Conservation (phyloP, 2,113 vertebrate species). For the Mugil cephalus region DNA sequence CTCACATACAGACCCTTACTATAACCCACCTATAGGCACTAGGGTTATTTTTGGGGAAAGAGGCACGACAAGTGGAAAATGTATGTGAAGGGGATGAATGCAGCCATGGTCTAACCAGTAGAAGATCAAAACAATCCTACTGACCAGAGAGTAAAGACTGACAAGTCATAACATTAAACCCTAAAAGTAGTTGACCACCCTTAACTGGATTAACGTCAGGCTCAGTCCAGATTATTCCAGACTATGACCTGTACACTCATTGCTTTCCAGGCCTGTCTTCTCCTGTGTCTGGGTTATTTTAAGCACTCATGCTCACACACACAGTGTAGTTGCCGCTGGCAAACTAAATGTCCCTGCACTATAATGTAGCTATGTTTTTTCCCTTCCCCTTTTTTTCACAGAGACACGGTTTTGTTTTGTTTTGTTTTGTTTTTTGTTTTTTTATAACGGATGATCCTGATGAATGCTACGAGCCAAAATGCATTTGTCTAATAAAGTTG, state of each 20-base stretch:
- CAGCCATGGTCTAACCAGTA: not conserved
- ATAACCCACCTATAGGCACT: not conserved
- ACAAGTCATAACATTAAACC: slow-evolving; percentile 12
- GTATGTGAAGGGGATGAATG: slow-evolving; percentile 13
- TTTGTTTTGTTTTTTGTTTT: too few relatives aligned
- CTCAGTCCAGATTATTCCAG: slow-evolving; percentile 66
- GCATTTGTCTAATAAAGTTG: too few relatives aligned
- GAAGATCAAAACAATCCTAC: not conserved
- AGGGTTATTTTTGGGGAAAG: not conserved
- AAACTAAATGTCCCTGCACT: not conserved
- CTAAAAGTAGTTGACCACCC: slow-evolving; percentile 2
- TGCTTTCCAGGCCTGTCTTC: slow-evolving; percentile 9
- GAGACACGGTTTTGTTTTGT: too few relatives aligned
- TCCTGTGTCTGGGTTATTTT: slow-evolving; percentile 66
- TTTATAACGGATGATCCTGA: too few relatives aligned
- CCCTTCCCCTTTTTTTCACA: not conserved
- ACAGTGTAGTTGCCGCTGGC: slow-evolving; percentile 7
- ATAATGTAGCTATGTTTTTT: not conserved
- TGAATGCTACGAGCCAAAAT: too few relatives aligned
- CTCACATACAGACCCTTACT: slow-evolving; percentile 7
- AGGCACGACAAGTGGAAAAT: not conserved
- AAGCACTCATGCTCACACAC: slow-evolving; percentile 17
- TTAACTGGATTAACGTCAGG: slow-evolving; percentile 15
- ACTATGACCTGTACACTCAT: slow-evolving; percentile 28
- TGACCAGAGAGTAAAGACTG: slow-evolving; percentile 2